Base-by-base conservation (phyloP, 2,797 vertebrate species). In the Gila robusta region DNA sequence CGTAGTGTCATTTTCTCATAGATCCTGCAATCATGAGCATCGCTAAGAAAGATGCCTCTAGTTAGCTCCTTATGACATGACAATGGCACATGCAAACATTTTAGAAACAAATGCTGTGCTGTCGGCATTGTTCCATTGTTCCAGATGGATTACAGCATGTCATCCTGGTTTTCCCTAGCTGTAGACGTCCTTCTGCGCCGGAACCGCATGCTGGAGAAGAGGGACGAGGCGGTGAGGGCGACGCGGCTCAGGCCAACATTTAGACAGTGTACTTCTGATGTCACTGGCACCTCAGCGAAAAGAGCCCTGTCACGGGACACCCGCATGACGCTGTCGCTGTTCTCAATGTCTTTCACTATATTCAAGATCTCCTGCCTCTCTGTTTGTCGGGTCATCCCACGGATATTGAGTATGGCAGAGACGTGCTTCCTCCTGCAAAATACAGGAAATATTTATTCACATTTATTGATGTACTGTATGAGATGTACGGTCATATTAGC, bases 321-420 rank as follows among this genome's bases (percentile, higher is more conserved):
- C 0, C 88, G 88, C 0, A 86, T 32, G 0, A 86, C 86, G 1
- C 77, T 89, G 8, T 91, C 91, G 0, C 89, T 91, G 88, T 93
- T 94, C 89, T 97, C 97, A 79, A 97, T 92, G 89, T 97, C 96
- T 81, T 95, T 95, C 80, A 98, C 93, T 21, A 97, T 95, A 2
- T 96, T 97, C 83, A 98, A 91, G 90, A 99, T 97, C 93, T 97
- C 96, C 70, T 97, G 97, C 0, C 97, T 95, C 28, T 96, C 94
- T 0, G 89, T 85, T 17, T 95, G 94, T 12, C 94, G 94, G 1
- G 95, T 96, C 89, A 96, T 93, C 0, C 98, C 97, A 0, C 97
- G 95, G 59, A 98, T 94, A 72, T 98, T 97, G 67, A 98, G 87
- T 19, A 98, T 93, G 72, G 97, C 97, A 0, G 96, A 96, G 84